A percentile compares a stretch with the other conserved stretches of the same genome.
Conservation (phyloP, 1,140 invertebrate genomes). For the Mamestra configurata region DNA sequence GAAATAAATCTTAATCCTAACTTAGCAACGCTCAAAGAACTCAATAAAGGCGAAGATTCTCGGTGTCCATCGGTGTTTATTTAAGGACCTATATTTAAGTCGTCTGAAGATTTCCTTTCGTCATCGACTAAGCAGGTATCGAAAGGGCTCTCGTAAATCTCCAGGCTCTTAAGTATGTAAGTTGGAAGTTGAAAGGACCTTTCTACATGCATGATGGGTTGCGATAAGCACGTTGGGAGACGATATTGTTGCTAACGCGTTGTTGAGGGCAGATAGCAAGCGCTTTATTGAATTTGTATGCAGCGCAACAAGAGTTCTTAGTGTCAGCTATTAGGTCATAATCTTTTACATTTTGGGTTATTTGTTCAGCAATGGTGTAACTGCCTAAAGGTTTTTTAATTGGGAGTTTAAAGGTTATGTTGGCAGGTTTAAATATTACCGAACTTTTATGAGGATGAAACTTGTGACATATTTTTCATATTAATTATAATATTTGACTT, state of each 20-base stretch:
- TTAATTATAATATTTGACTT: neutral
- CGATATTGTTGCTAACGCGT: conserved; percentile 71
- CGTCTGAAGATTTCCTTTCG: conserved; percentile 10
- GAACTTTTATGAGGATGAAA: neutral
- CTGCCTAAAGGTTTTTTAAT: too few relatives aligned
- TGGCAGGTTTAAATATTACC: too few relatives aligned
- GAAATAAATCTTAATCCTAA: too few relatives aligned
- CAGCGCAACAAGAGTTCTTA: conserved; percentile 49
- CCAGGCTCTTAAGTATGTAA: conserved; percentile 69
- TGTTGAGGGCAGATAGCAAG: conserved; percentile 60
- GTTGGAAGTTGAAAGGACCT: conserved; percentile 70
- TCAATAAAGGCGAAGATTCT: neutral
- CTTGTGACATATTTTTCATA: too few relatives aligned
- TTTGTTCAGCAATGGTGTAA: too few relatives aligned
- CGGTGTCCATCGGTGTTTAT: neutral
- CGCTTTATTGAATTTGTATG: conserved; percentile 71
- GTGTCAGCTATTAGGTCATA: neutral
- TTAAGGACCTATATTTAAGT: neutral
- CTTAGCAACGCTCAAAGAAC: neutral
- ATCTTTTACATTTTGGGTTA: neutral
- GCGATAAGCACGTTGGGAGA: conserved; percentile 75
- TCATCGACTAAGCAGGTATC: neutral
- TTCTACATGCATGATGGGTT: conserved; percentile 68
- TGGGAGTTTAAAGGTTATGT: too few relatives aligned
- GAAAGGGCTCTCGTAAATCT: conserved; percentile 76